Conservation (phyloP, 2,888 invertebrate species). For the Drosophila formosana region DNA sequence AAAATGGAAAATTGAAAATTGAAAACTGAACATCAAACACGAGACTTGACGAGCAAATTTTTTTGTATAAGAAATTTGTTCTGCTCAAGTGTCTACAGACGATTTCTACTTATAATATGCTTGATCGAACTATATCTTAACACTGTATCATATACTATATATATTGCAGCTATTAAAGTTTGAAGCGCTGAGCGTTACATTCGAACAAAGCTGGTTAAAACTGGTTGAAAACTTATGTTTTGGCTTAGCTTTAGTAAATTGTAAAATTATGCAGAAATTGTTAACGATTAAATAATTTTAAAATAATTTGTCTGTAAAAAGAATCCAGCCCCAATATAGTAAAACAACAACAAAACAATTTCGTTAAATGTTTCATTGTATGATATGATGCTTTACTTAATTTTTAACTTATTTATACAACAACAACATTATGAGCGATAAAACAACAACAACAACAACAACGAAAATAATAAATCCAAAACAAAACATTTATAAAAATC, state of each 20-base stretch:
- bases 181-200: conserved; percentile 70
- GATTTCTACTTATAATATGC: conserved; percentile 45
- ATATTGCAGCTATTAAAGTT: conserved; percentile 74
- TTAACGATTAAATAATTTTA: conserved; percentile 60
- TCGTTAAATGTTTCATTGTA: conserved; percentile 84
- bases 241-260: conserved; percentile 71
- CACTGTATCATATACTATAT: conserved; percentile 47
- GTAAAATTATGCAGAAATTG: conserved; percentile 64
- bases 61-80: conserved; percentile 34
- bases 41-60: conserved; percentile 54
- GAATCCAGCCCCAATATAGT: conserved; percentile 57
- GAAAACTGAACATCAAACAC: conserved; percentile 36
- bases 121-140: conserved; percentile 41
- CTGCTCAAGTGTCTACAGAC: conserved; percentile 38
- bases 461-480: conserved; percentile 72
- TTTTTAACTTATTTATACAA: conserved; percentile 76
- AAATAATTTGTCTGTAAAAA: conserved; percentile 74
- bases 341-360: conserved; percentile 60
- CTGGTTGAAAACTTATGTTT: conserved; percentile 55
- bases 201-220: conserved; percentile 51
- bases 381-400: conserved; percentile 71
- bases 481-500: conserved; percentile 70
- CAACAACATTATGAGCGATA: conserved; percentile 49
- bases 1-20: conserved; percentile 15
- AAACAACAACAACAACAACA: conserved; percentile 43